phyloP scores from a whole-genome alignment of 2,888 invertebrate genomes.

The Pediacus dermestoides region DNA sequence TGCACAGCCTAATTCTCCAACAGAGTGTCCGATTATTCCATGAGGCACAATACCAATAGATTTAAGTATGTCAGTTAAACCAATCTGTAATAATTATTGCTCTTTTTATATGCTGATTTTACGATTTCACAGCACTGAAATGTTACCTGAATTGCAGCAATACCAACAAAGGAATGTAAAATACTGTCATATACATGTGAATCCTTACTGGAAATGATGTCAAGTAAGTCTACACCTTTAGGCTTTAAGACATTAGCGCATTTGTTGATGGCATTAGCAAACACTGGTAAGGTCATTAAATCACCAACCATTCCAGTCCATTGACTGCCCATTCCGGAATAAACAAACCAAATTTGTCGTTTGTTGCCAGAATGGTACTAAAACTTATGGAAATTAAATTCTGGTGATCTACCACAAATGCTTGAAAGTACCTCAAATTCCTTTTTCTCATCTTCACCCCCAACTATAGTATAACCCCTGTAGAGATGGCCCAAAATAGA shows the following conservation, averaged over 20 bases:
- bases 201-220: conserved; percentile 59
- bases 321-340: conserved; percentile 74
- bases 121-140: background rate
- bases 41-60: conserved; percentile 63
- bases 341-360: conserved; percentile 63
- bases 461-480: conserved; percentile 58
- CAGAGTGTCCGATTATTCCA: conserved; percentile 83
- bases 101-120: conserved; percentile 35
- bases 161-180: conserved; percentile 68
- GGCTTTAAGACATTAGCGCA: conserved; percentile 57
- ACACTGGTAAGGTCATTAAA: conserved; percentile 63
- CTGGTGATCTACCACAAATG: background rate
- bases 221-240: conserved; percentile 60
- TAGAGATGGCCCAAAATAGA: conserved; percentile 60
- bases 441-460: conserved; percentile 36
- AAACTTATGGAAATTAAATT: conserved; percentile 16
- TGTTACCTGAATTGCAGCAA: conserved; percentile 64
- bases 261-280: conserved; percentile 60
- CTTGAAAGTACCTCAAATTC: conserved; percentile 39
- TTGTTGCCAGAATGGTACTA: conserved; percentile 46
- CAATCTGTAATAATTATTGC: conserved; percentile 48
- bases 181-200: conserved; percentile 60
- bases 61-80: conserved; percentile 56
- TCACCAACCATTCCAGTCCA: conserved; percentile 68
- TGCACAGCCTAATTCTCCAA: conserved; percentile 92